These are phyloP conservation scores for Marasmarcha lunaedactyla DNA, from an alignment of 2,888 invertebrate species.

Conservation along the genomic window DNA sequence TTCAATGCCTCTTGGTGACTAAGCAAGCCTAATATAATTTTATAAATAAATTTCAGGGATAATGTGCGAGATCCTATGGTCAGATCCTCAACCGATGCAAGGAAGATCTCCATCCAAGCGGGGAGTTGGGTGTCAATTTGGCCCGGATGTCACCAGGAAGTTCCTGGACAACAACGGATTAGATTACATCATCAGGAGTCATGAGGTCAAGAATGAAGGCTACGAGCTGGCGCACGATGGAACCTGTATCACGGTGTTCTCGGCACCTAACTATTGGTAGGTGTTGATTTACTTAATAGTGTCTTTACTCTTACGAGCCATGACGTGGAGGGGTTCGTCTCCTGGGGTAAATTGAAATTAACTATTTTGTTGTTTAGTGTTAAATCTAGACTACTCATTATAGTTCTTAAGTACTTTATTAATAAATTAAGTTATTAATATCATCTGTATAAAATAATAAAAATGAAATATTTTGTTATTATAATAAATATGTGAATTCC, in stretches of 20 bases:
- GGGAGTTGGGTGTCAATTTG: constrained; percentile 98
- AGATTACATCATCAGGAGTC: constrained; percentile 95
- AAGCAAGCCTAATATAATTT: too few species aligned
- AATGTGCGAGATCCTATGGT: constrained; percentile 99
- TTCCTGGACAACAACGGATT: constrained; percentile 89
- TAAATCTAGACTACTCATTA: too few species aligned
- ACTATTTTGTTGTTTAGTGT: too few species aligned
- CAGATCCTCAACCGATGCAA: constrained; percentile 92
- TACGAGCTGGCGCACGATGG: constrained; percentile 96
- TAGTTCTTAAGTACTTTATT: too few species aligned
- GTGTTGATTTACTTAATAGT: background rate
- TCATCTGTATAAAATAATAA: too few species aligned
- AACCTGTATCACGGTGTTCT: constrained; percentile 98
- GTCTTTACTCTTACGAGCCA: too few species aligned
- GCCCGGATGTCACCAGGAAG: constrained; percentile 92
- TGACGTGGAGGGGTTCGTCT: too few species aligned
- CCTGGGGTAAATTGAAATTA: too few species aligned
- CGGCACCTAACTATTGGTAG: constrained; percentile 99
- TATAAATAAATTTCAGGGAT: constrained; percentile 58
- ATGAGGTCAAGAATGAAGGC: constrained; percentile 97
- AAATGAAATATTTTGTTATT: too few species aligned
- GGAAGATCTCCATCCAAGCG: constrained; percentile 95
- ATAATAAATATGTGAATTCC: too few species aligned
- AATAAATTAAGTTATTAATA: too few species aligned
- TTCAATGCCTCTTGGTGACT: too few species aligned